These are phyloP conservation scores for Anomalospiza imberbis DNA, from an alignment of 2,797 vertebrate genomes.

Conservation along the genomic window DNA sequence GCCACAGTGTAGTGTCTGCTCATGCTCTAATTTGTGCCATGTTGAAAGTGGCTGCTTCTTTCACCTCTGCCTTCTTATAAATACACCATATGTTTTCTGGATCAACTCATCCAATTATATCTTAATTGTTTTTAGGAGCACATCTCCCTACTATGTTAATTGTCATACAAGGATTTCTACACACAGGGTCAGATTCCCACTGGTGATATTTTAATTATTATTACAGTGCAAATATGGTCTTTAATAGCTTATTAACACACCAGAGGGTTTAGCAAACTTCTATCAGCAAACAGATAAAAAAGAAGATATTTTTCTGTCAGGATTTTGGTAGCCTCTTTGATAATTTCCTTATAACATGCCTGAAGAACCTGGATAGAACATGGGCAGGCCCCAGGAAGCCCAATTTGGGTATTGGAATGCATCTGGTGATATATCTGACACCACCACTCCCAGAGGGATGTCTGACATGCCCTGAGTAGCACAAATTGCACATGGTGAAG, in stretches of 20 bases:
- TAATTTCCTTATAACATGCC: background rate
- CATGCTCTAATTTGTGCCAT: background rate
- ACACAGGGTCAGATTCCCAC: background rate
- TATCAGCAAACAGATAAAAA: background rate
- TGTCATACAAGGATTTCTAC: constrained; percentile 33
- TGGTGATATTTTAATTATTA: constrained; percentile 15
- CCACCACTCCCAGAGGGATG: background rate
- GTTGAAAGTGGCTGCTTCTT: background rate
- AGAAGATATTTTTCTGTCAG: background rate
- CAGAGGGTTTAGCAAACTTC: constrained; percentile 7
- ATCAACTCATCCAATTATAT: constrained; percentile 61
- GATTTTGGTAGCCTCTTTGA: background rate
- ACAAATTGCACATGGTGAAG: background rate
- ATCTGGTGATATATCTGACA: background rate
- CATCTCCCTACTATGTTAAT: constrained; percentile 54
- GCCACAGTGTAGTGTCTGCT: background rate
- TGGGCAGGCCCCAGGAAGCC: background rate
- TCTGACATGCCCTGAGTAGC: background rate
- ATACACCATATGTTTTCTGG: constrained; percentile 61
- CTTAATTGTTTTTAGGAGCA: constrained; percentile 61
- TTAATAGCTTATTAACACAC: background rate
- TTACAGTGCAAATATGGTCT: background rate
- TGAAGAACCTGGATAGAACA: background rate
- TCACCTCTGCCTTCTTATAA: constrained; percentile 13
- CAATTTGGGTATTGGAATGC: background rate